Base-by-base conservation (phyloP, 2,797 vertebrate genomes). In the Coracias cyanogaster region DNA sequence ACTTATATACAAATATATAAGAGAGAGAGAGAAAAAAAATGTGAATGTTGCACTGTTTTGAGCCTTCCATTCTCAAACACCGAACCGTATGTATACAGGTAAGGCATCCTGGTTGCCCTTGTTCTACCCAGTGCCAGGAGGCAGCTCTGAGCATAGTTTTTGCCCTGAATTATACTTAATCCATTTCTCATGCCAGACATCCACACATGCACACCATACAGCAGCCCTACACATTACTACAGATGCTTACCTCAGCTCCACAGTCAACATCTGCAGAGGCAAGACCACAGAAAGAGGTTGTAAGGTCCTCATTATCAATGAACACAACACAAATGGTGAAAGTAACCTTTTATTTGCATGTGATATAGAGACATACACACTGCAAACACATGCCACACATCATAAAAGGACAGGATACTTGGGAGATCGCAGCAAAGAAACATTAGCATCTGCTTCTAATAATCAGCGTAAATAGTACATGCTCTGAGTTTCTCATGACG, bases 301-400 rank as follows among this genome's bases (percentile, higher is more conserved):
- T 96, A 97, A 97, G 95, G 96, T 96, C 97, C 94, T 97, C 96
- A 97, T 97, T 97, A 97, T 97, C 97, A 95, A 95, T 92, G 96
- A 97, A 97, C 95, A 96, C 97, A 96, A 97, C 96, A 97, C 97
- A 97, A 97, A 97, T 96, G 97, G 97, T 97, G 97, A 97, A 97
- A 97, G 97, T 97, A 97, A 96, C 96, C 95, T 97, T 97, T 97
- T 97, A 96, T 97, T 97, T 97, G 91, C 97, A 95, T 97, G 95
- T 96, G 97, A 97, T 96, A 91, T 86, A 90, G 94, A 97, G 93
- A 94, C 95, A 91, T 96, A 96, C 90, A 95, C 96, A 94, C 96
- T 97, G 96, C 96, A 97, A 97, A 97, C 97, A 97, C 96, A 97
- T 97, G 97, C 96, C 95, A 97, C 97, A 97, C 96, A 96, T 97